phyloP scores from a whole-genome alignment of 1,140 invertebrate genomes.

The Sinonovacula constricta region DNA sequence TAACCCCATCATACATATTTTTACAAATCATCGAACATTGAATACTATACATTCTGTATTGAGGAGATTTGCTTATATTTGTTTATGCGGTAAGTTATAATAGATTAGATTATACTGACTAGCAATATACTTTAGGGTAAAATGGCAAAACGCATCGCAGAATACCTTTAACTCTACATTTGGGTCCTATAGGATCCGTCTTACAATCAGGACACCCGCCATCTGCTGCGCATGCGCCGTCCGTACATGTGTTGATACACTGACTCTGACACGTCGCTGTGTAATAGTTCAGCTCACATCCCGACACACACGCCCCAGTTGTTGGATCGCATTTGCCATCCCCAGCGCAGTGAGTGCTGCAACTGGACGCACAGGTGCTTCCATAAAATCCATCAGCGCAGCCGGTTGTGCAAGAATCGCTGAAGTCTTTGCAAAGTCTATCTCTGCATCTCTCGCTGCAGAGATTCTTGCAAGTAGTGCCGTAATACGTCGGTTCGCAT shows the following conservation, averaged over 20 bases:
- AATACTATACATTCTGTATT: too few species aligned
- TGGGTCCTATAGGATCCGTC: constrained; percentile 15
- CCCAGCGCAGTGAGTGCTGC: constrained; percentile 31
- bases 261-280: constrained; percentile 1
- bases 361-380: not conserved
- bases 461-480: not conserved
- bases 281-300: constrained; percentile 23
- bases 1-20: not conserved
- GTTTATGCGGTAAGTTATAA: too few species aligned
- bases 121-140: not conserved
- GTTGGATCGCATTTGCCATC: constrained; percentile 1
- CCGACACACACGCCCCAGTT: not conserved
- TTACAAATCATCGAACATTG: not conserved
- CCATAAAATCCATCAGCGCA: constrained; percentile 35
- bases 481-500: constrained; percentile 12
- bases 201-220: constrained; percentile 31
- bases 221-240: constrained; percentile 15
- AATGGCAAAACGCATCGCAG: too few species aligned
- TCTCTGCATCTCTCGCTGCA: constrained; percentile 26
- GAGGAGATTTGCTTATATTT: not conserved
- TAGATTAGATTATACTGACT: not conserved
- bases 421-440: constrained; percentile 15
- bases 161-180: constrained; percentile 31
- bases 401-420: not conserved
- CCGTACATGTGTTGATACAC: constrained; percentile 25